A percentile compares a stretch with the other conserved stretches of the same genome.
Evolutionary conservation across 2,888 invertebrate genomes (phyloP).

Genomic region (Arenicola marina): DNA sequence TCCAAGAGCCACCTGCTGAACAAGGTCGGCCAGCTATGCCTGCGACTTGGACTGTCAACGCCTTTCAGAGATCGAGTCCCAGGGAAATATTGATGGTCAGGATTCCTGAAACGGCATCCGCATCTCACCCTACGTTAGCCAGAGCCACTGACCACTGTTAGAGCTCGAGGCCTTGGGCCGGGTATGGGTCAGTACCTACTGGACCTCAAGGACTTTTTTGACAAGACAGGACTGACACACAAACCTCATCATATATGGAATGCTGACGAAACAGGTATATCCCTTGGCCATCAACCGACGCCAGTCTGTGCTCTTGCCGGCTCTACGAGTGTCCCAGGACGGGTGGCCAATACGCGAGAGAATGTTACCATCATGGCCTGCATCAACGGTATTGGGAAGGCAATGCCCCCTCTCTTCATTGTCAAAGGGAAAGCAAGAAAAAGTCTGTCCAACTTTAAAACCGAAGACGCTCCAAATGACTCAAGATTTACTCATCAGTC

Average conservation of each 20-base stretch:
- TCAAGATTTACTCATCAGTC: not conserved
- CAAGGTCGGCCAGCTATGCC: not conserved
- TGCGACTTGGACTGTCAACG: not conserved
- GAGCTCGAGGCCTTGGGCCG: not conserved
- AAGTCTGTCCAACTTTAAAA: not conserved
- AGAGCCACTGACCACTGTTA: not conserved
- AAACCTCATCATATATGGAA: not conserved
- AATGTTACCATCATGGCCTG: not conserved
- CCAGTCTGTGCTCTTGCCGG: not conserved
- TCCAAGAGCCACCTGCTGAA: not conserved
- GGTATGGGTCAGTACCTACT: not conserved
- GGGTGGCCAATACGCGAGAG: not conserved
- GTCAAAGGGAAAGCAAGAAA: not conserved
- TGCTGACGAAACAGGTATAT: not conserved
- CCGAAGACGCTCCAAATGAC: not conserved
- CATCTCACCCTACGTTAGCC: not conserved
- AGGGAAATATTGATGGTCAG: not conserved
- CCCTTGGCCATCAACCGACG: not conserved
- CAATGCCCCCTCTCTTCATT: not conserved
- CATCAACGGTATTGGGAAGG: not conserved
- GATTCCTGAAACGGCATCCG: not conserved
- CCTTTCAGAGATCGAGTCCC: not conserved
- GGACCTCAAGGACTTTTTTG: not conserved
- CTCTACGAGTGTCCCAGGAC: not conserved
- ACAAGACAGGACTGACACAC: not conserved